Percentiles rank a stretch among this genome's conserved stretches.
Conservation (phyloP, 2,797 vertebrate species). For the Streptopelia turtur region DNA sequence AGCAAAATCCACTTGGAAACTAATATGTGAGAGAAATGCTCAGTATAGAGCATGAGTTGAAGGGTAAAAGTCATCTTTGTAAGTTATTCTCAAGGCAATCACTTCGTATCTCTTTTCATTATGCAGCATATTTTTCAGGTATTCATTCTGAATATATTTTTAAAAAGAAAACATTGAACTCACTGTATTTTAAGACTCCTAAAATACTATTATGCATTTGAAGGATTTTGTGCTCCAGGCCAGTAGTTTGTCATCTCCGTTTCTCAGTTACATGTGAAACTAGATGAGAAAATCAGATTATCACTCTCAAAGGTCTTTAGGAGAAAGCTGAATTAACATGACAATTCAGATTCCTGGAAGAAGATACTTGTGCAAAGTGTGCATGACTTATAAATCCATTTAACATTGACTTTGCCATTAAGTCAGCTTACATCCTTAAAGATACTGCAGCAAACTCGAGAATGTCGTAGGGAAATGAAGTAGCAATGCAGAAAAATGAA, state of each 20-base stretch:
- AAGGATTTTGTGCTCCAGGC: constrained; percentile 46
- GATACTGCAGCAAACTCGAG: neutral
- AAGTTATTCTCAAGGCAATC: constrained; percentile 25
- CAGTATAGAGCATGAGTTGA: neutral
- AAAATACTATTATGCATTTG: neutral
- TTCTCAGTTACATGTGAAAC: constrained; percentile 12
- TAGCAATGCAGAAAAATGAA: neutral
- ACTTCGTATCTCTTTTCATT: constrained; percentile 30
- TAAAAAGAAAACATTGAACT: constrained; percentile 26
- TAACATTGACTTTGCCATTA: constrained; percentile 62
- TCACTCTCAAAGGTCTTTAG: constrained; percentile 45
- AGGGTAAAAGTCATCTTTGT: constrained; percentile 22
- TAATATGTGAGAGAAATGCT: constrained; percentile 8
- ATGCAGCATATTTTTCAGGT: constrained; percentile 50
- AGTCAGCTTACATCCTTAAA: constrained; percentile 35
- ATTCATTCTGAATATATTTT: constrained; percentile 21
- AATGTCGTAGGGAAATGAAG: neutral
- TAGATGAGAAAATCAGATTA: constrained; percentile 66
- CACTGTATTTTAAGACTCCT: constrained; percentile 12
- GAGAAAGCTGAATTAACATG: constrained; percentile 54
- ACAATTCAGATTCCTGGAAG: constrained; percentile 57
- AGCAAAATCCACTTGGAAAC: constrained; percentile 20
- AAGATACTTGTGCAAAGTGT: constrained; percentile 48
- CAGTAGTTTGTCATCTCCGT: constrained; percentile 11
- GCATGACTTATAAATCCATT: constrained; percentile 50